Evolutionary conservation across 2,113 vertebrate species (phyloP).

Genomic region (Nothocercus nigrocapillus): DNA sequence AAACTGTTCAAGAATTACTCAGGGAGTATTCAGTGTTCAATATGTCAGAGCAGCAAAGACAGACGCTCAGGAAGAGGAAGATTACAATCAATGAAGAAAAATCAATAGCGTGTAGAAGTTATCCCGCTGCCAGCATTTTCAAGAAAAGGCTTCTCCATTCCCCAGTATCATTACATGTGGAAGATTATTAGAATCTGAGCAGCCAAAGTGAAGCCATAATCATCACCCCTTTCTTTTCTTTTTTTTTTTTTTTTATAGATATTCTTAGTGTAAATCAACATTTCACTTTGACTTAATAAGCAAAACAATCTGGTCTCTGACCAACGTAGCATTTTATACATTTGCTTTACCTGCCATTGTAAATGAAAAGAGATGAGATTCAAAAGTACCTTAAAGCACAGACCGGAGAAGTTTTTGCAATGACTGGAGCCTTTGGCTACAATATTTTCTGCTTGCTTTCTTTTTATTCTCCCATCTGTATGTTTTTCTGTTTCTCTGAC

Average conservation of each 20-base stretch:
- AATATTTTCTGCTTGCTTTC: not conserved
- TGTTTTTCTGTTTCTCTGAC: not conserved
- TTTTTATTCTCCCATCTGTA: not conserved
- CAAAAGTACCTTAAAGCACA: slow-evolving; percentile 13
- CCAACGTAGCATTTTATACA: slow-evolving; percentile 16
- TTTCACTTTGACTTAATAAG: slow-evolving; percentile 62
- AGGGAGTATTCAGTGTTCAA: slow-evolving; percentile 80
- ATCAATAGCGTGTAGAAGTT: slow-evolving; percentile 76
- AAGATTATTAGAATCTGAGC: slow-evolving; percentile 73
- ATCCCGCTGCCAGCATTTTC: slow-evolving; percentile 69
- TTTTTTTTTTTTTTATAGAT: not conserved
- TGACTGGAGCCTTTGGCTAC: not conserved
- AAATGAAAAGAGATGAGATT: slow-evolving; percentile 33
- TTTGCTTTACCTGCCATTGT: slow-evolving; percentile 11
- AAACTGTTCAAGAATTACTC: slow-evolving; percentile 82
- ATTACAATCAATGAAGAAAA: slow-evolving; percentile 84
- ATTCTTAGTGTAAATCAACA: slow-evolving; percentile 70
- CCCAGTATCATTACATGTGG: slow-evolving; percentile 70
- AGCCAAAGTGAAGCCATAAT: slow-evolving; percentile 38
- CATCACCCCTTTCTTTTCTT: slow-evolving; percentile 4
- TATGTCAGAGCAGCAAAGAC: slow-evolving; percentile 82
- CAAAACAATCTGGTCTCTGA: slow-evolving; percentile 15
- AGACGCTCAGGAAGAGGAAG: slow-evolving; percentile 79
- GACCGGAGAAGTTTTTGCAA: not conserved
- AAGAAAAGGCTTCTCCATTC: slow-evolving; percentile 60